Conservation (phyloP, 2,888 invertebrate species). For the Cantharis nigra region DNA sequence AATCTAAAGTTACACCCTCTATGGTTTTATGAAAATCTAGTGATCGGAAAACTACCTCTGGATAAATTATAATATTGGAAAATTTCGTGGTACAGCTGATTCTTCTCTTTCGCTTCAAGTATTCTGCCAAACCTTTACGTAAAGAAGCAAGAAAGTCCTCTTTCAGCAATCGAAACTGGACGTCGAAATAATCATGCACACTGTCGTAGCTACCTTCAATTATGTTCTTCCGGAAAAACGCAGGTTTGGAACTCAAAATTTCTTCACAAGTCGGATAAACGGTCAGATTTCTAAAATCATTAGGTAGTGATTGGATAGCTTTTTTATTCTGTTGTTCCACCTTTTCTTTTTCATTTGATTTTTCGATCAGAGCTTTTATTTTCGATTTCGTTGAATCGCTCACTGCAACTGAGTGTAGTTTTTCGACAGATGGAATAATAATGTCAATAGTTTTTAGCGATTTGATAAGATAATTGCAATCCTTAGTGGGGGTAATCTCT, state of each 20-base stretch:
- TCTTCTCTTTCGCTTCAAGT: background rate
- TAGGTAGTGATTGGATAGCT: slow-evolving; percentile 53
- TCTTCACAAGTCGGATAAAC: slow-evolving; percentile 51
- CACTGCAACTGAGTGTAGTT: slow-evolving; percentile 25
- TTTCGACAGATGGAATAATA: slow-evolving; percentile 37
- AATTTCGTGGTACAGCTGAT: background rate
- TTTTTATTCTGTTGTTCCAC: slow-evolving; percentile 38
- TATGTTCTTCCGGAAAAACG: slow-evolving; percentile 64
- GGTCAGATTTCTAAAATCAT: slow-evolving; percentile 60
- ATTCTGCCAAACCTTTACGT: slow-evolving; percentile 62
- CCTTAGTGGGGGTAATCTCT: slow-evolving; percentile 43
- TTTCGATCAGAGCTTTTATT: slow-evolving; percentile 48
- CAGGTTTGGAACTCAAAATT: slow-evolving; percentile 29
- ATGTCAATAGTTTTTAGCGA: slow-evolving; percentile 39
- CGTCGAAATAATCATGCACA: slow-evolving; percentile 74
- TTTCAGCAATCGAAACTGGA: slow-evolving; percentile 76
- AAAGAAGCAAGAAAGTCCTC: slow-evolving; percentile 81
- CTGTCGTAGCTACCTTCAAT: slow-evolving; percentile 65
- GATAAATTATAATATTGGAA: background rate
- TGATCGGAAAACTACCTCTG: background rate
- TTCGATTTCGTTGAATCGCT: slow-evolving; percentile 50
- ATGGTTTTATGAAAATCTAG: slow-evolving; percentile 24
- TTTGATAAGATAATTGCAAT: slow-evolving; percentile 43
- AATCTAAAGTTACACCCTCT: slow-evolving; percentile 12
- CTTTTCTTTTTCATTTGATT: slow-evolving; percentile 39